Base-by-base conservation (phyloP, 1,140 invertebrate genomes). In the Leguminivora glycinivorella region DNA sequence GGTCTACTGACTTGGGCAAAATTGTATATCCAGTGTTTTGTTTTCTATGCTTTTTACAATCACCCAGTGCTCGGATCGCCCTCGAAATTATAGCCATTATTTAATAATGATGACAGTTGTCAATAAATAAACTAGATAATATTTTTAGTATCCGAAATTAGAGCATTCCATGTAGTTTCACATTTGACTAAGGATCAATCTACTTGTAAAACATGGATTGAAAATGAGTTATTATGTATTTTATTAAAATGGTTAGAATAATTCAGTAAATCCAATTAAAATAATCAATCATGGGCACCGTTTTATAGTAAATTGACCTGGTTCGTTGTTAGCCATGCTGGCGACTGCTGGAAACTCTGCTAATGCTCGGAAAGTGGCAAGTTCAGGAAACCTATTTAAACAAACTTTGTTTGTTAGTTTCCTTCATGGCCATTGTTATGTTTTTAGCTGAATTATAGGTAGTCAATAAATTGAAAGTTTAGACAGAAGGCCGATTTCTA, bases 141-240 rank as follows among this genome's bases (percentile, higher is more conserved):
- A 22, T 72, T 75, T 26, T 70, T 79, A 75, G 73, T 74, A 70
- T 73, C 76, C 73, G 72, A 81, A 78, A 76, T 78, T 82, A 77
- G 81, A 84, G 79, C 87, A 87, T 89, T 89, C 85, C 87, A 85
- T 76, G 71, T 80, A 77, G 67, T 82, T 80, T 77, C 77, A 82
- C 80, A 69, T 47, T 68, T 66, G 69, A 22, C 31, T 69, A 68
- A 67, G 69, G 73, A 67, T 67, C 68, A 71, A 77, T 71, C 72
- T 72, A 69, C 70, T 70, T 71, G 67, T 73, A 43, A 70, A 66
- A 73, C 34, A 71, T 77, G 77, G 75, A 74, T 79, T 80, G 72
- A 72, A 47, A 71, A 78, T 74, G 68, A 77, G 67, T 75, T 76
- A 66, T 34, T 14, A 76, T 77, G 71, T 75, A 76, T 74, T 77